These are phyloP conservation scores for Sinella curviseta DNA, from an alignment of 1,140 invertebrate genomes.

Conservation along the genomic window DNA sequence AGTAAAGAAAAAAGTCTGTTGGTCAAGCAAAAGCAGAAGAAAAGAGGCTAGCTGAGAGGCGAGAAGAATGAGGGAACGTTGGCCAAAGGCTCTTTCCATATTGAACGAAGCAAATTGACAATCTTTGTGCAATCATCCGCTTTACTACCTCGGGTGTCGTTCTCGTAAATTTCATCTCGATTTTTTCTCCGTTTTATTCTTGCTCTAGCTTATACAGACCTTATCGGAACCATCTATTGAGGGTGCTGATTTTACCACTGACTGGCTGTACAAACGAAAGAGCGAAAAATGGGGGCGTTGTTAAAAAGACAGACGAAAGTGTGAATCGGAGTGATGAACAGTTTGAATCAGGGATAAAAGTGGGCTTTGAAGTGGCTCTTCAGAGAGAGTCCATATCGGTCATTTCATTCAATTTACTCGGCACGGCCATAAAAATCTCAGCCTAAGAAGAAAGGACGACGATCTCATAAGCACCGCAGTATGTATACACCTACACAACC, in stretches of 20 bases:
- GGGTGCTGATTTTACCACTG: neutral
- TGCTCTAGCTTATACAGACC: neutral
- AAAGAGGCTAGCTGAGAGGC: neutral
- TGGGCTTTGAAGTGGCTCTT: conserved; percentile 22
- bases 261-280: neutral
- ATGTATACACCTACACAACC: no score
- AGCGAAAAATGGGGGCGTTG: neutral
- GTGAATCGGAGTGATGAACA: neutral
- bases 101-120: conserved; percentile 50
- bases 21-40: conserved; percentile 3
- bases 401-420: conserved; percentile 49
- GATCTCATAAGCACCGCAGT: no score
- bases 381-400: conserved; percentile 38
- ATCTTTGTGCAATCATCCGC: conserved; percentile 50
- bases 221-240: neutral
- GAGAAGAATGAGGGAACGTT: conserved; percentile 20
- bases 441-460: neutral
- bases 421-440: neutral
- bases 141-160: conserved; percentile 15
- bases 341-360: conserved; percentile 15
- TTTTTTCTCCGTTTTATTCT: neutral
- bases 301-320: neutral
- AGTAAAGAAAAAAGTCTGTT: conserved; percentile 8
- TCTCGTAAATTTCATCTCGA: conserved; percentile 21
- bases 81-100: conserved; percentile 49